Evolutionary conservation across 1,140 invertebrate species (phyloP).

Genomic region (Calosoma granatense): DNA sequence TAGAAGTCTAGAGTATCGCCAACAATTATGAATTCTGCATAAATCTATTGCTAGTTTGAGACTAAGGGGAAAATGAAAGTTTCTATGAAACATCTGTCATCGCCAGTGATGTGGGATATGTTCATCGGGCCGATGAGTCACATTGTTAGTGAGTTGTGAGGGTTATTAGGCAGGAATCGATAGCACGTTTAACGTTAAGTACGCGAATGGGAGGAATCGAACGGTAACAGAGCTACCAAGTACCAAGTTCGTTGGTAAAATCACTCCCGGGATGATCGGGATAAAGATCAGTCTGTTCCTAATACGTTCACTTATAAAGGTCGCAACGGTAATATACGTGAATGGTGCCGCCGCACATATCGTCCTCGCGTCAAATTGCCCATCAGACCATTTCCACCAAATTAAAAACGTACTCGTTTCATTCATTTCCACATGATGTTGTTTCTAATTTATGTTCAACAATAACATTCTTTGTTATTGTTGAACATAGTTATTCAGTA

Average conservation of each 20-base stretch:
- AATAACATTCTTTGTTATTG: no score
- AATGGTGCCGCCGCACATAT: background rate
- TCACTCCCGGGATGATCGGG: slow-evolving; percentile 6
- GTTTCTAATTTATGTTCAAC: no score
- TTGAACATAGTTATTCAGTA: no score
- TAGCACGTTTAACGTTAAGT: slow-evolving; percentile 3
- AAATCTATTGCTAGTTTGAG: background rate
- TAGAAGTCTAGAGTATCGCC: background rate
- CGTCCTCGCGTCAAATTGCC: background rate
- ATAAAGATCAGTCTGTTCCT: background rate
- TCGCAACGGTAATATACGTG: background rate
- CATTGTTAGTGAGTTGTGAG: background rate
- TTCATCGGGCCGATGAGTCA: background rate
- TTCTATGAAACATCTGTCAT: no score
- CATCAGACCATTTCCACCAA: background rate
- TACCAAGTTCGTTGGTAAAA: background rate
- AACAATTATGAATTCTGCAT: background rate
- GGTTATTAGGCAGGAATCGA: slow-evolving; percentile 2
- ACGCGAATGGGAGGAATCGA: slow-evolving; percentile 6
- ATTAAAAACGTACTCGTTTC: no score
- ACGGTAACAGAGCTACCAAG: background rate
- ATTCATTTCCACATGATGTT: no score
- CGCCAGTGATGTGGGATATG: no score
- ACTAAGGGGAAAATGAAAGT: background rate
- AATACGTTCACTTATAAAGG: background rate